Base-by-base conservation (phyloP, 2,113 vertebrate genomes). In the Xiphorhynchus elegans region DNA sequence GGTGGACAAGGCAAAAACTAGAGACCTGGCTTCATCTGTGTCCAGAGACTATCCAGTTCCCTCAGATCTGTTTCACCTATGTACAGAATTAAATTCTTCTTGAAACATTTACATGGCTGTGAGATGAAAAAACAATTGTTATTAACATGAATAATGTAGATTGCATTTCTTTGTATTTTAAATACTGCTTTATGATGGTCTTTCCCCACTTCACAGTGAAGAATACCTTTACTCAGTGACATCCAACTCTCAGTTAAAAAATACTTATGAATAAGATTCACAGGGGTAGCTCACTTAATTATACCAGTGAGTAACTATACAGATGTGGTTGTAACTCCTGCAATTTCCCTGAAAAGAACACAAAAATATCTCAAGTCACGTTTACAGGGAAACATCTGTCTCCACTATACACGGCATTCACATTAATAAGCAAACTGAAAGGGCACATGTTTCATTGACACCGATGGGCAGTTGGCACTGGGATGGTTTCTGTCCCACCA, bases 391-490 rank as follows among this genome's bases (percentile, higher is more conserved):
- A 55, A 77, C 74, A 46, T 11, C n/a, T 42, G 33, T 10, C 47
- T 87, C 59, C 35, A 24, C 12, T 26, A 3, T 0, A 44, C 39
- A 13, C 4, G 9, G 60, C 24, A 12, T 18, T 72, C 25, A 28
- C 35, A 19, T 23, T 66, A 50, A 52, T 44, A 44, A 63, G 47
- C 31, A 69, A 77, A 77, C 15, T 5, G 13, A 62, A 46, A 1
- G 8, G 31, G 33, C 17, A 26, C 12, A 5, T 0, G 8, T 49
- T 44, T 21, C 28, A 9, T 4, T 3, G 16, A 16, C 39, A 29
- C n/a, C 40, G 47, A 64, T 0, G 0, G 46, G 40, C 42, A 87
- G 73, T 64, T 73, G 29, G 67, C 47, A 64, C 31, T 0, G 0
- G 33, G 26, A 20, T 52, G 19, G 18, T 19, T 62, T 56, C 91